A percentile compares a stretch with the other conserved stretches of the same genome.
Evolutionary conservation across 2,113 vertebrate genomes (phyloP).

Genomic region (Coregonus clupeaformis): DNA sequence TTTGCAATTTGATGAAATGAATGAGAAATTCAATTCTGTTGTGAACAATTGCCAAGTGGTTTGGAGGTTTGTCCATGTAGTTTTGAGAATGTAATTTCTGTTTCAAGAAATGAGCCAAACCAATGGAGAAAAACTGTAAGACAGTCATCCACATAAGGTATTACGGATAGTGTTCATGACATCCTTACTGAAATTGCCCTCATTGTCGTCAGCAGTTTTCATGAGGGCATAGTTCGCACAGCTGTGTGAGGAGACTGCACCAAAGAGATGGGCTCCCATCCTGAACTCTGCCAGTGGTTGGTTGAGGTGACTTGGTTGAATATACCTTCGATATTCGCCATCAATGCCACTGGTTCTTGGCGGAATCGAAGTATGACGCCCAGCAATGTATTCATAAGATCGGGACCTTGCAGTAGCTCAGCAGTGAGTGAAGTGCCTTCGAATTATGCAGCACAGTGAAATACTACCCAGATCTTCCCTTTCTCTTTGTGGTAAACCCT

Average conservation of each 20-base stretch:
- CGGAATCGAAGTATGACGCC: constrained; percentile 9
- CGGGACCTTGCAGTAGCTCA: constrained; percentile 8
- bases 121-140: too few species aligned
- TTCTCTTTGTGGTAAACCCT: background rate
- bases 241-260: constrained; percentile 21
- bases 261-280: constrained; percentile 14
- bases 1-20: too few species aligned
- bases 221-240: constrained; percentile 22
- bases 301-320: constrained; percentile 24
- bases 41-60: too few species aligned
- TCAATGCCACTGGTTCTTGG: constrained; percentile 12
- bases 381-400: constrained; percentile 13
- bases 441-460: constrained; percentile 12
- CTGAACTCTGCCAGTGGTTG: constrained; percentile 7
- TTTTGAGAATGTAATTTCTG: too few species aligned
- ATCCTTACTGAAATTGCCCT: background rate
- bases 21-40: too few species aligned
- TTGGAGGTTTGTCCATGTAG: too few species aligned
- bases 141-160: constrained; percentile 24
- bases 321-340: constrained; percentile 27
- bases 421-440: constrained; percentile 9
- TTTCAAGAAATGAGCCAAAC: too few species aligned
- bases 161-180: background rate
- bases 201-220: constrained; percentile 13
- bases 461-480: background rate